These are phyloP conservation scores for Petaurus breviceps DNA, from an alignment of 2,113 vertebrate species.

Conservation along the genomic window DNA sequence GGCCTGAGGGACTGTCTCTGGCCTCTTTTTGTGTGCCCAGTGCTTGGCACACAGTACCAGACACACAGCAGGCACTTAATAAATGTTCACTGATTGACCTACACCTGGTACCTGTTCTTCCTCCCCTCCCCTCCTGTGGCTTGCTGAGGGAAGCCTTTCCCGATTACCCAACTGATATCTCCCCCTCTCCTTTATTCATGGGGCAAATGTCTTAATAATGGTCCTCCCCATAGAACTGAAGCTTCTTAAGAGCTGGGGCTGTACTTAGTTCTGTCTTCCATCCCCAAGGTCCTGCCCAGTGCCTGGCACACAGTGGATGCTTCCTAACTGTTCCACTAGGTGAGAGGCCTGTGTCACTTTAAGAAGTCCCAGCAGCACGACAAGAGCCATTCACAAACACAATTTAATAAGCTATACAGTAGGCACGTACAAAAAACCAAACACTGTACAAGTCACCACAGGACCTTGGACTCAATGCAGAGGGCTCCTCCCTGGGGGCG, in stretches of 20 bases:
- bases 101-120: too few relatives aligned
- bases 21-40: too few relatives aligned
- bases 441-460: constrained; percentile 65
- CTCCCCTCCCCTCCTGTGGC: background rate
- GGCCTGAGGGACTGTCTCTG: background rate
- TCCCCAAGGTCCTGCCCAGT: background rate
- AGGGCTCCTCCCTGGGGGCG: background rate
- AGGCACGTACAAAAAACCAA: constrained; percentile 68
- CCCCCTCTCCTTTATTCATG: background rate
- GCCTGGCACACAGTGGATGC: background rate
- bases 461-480: constrained; percentile 32
- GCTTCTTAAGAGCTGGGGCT: background rate
- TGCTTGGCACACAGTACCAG: too few relatives aligned
- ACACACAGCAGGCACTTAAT: too few relatives aligned
- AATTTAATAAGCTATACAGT: constrained; percentile 79
- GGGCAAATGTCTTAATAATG: background rate
- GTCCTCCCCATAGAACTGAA: background rate
- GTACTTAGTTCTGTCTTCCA: background rate
- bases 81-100: too few relatives aligned
- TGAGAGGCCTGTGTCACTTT: background rate
- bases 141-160: background rate
- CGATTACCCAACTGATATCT: rapidly evolving
- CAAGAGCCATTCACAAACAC: constrained; percentile 64
- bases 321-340: background rate
- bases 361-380: constrained; percentile 1